A percentile compares a stretch with the other conserved stretches of the same genome.
These are phyloP conservation scores for Eidolon dupreanum DNA, from an alignment of 2,797 vertebrate species.

Conservation along the genomic window DNA sequence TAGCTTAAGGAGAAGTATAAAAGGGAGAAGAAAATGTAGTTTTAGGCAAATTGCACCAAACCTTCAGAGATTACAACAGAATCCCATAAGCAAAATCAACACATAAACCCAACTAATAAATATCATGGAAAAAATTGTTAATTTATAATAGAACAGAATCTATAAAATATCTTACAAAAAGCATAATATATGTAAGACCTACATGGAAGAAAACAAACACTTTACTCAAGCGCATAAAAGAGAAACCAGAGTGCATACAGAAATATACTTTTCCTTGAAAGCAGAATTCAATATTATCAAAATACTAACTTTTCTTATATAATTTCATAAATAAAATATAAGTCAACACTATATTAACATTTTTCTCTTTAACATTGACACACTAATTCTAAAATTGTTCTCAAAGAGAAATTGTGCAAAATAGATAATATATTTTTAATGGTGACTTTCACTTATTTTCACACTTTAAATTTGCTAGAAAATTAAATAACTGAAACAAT, in stretches of 20 bases:
- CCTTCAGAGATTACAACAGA: neutral
- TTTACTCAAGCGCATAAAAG: neutral
- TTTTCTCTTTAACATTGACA: neutral
- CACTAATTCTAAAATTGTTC: neutral
- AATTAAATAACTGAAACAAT: neutral
- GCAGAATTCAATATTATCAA: neutral
- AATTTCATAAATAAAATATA: constrained; percentile 8
- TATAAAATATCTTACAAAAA: neutral
- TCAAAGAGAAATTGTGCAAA: neutral
- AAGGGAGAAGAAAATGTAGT: neutral
- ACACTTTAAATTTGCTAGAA: neutral
- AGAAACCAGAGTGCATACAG: neutral
- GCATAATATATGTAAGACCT: neutral
- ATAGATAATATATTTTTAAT: neutral
- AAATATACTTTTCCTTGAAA: neutral
- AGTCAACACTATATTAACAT: neutral
- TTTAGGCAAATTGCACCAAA: neutral
- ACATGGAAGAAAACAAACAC: neutral
- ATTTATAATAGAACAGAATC: neutral
- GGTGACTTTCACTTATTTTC: neutral
- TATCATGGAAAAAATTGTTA: neutral
- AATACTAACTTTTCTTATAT: neutral
- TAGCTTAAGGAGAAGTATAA: neutral
- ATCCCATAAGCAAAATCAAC: neutral
- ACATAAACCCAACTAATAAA: neutral